Base-by-base conservation (phyloP, 23 tunicate genomes). In the Halocynthia aurantium region DNA sequence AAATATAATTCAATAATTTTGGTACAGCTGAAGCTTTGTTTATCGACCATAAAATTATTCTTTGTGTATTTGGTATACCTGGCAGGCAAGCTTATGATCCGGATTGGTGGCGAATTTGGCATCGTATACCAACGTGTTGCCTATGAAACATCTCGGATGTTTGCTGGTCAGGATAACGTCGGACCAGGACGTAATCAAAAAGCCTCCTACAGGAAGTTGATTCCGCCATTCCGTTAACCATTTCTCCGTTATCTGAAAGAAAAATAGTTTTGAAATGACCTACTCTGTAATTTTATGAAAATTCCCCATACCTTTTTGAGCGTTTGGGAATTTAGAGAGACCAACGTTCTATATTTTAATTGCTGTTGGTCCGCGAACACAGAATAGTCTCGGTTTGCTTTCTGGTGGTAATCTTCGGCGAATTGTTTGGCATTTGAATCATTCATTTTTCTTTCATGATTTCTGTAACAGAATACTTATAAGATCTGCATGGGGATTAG, bases 111-210 rank as follows among this genome's bases (percentile, higher is more conserved):
- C 76, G 10, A 90, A 86, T 10, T 87, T 75, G 8, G 98, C 86
- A 13, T 77, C 76, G 77, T 92, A 92, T 22, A 92, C 84, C 18
- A 92, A 85, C 52, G 93, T 86, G 67, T 82, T 92, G 40, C 88
- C 92, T 15, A 92, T 82, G 82, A 82, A 86, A 67, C 93, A 86
- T 57, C 81, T 76, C 0, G 98, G 98, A 20, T 84, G 84, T 52
- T 92, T 90, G 61, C 91, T 85, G 21, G 86, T 72, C 6, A 92
- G 73, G 10, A 90, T 92, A 18, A 92, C 78, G 67, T 92, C 98
- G 50, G 98, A 86, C 98, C 98, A 92, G 0, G 98, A 92, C 57
- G 98, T 92, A 51, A 92, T 92, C 6, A 92, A 84, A 57, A 92
- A 92, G 8, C 98, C 98, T 6, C 98, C 98, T 0, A 92, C 92